A percentile compares a stretch with the other conserved stretches of the same genome.
Evolutionary conservation across 2,888 invertebrate species (phyloP).

Genomic region (Himalopsyche tibetana): DNA sequence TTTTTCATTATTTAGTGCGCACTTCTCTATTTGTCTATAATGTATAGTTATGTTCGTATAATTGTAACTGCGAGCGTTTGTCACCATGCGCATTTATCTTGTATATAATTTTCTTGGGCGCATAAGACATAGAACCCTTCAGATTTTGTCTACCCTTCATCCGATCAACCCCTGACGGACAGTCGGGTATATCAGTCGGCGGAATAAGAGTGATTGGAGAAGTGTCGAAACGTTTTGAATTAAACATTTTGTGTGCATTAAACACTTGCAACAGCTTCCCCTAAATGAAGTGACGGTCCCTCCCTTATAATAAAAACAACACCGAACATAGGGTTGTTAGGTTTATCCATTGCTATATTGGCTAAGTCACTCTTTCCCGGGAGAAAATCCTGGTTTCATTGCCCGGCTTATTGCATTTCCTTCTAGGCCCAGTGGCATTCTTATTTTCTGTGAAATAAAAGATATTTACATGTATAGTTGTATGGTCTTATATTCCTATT

Average conservation of each 20-base stretch:
- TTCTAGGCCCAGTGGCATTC: background rate
- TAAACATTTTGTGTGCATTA: conserved; percentile 1
- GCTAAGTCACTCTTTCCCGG: conserved; percentile 14
- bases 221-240: background rate
- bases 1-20: no score
- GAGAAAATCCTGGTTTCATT: background rate
- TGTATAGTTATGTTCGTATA: no score
- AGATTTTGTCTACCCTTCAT: no score
- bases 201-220: background rate
- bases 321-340: background rate
- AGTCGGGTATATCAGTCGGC: background rate
- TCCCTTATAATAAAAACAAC: conserved; percentile 7
- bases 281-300: background rate
- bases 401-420: conserved; percentile 18
- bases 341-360: conserved; percentile 4
- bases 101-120: no score
- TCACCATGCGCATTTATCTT: no score
- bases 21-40: no score
- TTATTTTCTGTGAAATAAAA: background rate
- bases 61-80: no score
- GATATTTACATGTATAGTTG: no score
- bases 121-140: no score
- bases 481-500: no score
- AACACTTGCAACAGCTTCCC: background rate
- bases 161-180: no score